These are phyloP conservation scores for Hapalemur alaotrensis DNA, from an alignment of 2,797 vertebrate species.

Conservation along the genomic window DNA sequence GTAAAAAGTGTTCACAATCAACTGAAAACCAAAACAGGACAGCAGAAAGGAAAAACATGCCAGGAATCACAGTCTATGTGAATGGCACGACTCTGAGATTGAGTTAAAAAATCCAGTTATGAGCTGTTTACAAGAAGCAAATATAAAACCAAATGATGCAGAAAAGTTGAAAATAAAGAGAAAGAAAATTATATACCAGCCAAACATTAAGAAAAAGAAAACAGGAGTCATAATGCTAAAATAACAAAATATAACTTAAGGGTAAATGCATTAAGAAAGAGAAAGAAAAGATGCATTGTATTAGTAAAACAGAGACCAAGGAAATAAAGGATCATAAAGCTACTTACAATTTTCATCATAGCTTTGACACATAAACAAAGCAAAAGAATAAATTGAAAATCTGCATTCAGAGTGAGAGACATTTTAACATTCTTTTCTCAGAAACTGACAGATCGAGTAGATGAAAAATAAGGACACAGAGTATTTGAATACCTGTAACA, in stretches of 20 bases:
- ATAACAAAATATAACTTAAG: slow-evolving; percentile 37
- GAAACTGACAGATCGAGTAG: not conserved
- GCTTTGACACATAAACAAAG: slow-evolving; percentile 44
- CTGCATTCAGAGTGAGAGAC: not conserved
- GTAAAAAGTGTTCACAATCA: not conserved
- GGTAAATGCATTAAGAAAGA: not conserved
- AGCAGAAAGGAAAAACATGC: not conserved
- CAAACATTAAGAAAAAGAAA: slow-evolving; percentile 49
- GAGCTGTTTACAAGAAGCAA: slow-evolving; percentile 12
- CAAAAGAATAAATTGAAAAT: slow-evolving; percentile 35
- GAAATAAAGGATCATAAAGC: slow-evolving; percentile 3
- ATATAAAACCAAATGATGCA: slow-evolving; percentile 42
- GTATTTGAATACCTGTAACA: not conserved
- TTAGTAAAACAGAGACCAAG: not conserved
- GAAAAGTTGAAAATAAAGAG: slow-evolving; percentile 40
- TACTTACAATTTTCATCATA: not conserved
- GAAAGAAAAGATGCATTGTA: slow-evolving; percentile 4
- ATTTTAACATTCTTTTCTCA: slow-evolving; percentile 26
- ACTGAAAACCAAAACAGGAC: not conserved
- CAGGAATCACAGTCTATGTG: not conserved
- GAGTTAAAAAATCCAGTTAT: slow-evolving; percentile 25
- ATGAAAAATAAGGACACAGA: not conserved
- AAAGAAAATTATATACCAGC: slow-evolving; percentile 33
- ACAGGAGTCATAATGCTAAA: not conserved
- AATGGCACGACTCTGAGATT: not conserved